Base-by-base conservation (phyloP, 64 coral and sea anemone genomes). In the Dendronephthya gigantea region DNA sequence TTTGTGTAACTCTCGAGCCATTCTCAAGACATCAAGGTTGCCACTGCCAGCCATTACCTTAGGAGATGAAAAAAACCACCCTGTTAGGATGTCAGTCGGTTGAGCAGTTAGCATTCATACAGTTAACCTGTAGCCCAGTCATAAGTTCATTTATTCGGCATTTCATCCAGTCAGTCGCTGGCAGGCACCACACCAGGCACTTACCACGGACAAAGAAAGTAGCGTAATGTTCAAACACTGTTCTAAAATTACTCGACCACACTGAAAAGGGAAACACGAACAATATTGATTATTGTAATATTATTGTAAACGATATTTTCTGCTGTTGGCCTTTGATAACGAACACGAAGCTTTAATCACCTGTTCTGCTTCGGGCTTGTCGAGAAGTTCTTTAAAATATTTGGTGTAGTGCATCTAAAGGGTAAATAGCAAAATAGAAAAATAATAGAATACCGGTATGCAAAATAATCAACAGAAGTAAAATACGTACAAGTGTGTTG, bases 41-140 rank as follows among this genome's bases (percentile, higher is more conserved):
- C 95, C 95, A 87, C 91, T 93, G 1, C 95, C 95, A 30, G 95
- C 95, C 95, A 98, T 98, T 23, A 98, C 95, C 94, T 97, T n/a
- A n/a, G 30, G 30, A 79, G 19, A 79, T 79, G 32, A 79, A 29
- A 5, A 36, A 3, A 79, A 12, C 27, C 6, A n/a, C n/a, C n/a
- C n/a, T n/a, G n/a, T n/a, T n/a, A n/a, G n/a, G n/a, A n/a, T n/a
- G 41, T 45, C 41, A 4, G 41, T 45, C 41, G 4, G 41, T 45
- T 11, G 41, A 45, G 4, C 41, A 45, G 41, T 45, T 45, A 45
- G 41, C n/a, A n/a, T n/a, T n/a, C n/a, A n/a, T n/a, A n/a, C n/a
- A n/a, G n/a, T n/a, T n/a, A n/a, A n/a, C n/a, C n/a, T n/a, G n/a
- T n/a, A n/a, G n/a, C n/a, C n/a, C n/a, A n/a, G n/a, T n/a, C n/a